Evolutionary conservation across 92 coral and sea anemone species (phyloP), one percentile per base, ranked within the genome.

Genomic region (Blastomussa wellsi): DNA sequence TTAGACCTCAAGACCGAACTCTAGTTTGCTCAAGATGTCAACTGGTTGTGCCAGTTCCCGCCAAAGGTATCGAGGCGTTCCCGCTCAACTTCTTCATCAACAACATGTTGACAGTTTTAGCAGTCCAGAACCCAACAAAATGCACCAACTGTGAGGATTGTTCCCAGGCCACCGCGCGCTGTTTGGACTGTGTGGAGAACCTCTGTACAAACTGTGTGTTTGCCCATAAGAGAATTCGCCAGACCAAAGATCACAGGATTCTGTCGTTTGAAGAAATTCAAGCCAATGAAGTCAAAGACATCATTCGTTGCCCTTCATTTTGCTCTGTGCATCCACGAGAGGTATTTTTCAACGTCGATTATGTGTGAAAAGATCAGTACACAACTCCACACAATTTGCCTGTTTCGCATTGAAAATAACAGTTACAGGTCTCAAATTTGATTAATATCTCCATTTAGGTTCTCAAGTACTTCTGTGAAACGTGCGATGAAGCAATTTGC

Each of bases 131-230:
- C 87, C 97, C 97, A 28, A 94, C 95, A 22, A 94, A 94, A 79
- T 94, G 97, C 73, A 94, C 97, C 4, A 94, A 94, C 93, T 94
- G 97, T 28, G 97, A 94, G 69, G 97, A 94, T 84, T 87, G 95
- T 57, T 94, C 97, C 90, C 95, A 94, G 90, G 97, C 97, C 76
- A 88, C 93, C 2, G 95, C 95, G 11, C 95, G 97, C 59, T 94
- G 97, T 77, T 90, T 94, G 52, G 97, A 94, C 74, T 94, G 97
- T 49, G 97, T 94, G 80, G 97, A 94, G 76, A 94, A 94, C 86
- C 98, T 94, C 59, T 94, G 98, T 83, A 74, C 89, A 42, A 92
- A 90, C 87, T 94, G 98, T 60, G 95, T 94, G 92, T 82, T 90
- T 72, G 98, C 98, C 49, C 98, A 94, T 90, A 87, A 92, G 62